Evolutionary conservation across 2,113 vertebrate species (phyloP).

Genomic region (Ictalurus punctatus): DNA sequence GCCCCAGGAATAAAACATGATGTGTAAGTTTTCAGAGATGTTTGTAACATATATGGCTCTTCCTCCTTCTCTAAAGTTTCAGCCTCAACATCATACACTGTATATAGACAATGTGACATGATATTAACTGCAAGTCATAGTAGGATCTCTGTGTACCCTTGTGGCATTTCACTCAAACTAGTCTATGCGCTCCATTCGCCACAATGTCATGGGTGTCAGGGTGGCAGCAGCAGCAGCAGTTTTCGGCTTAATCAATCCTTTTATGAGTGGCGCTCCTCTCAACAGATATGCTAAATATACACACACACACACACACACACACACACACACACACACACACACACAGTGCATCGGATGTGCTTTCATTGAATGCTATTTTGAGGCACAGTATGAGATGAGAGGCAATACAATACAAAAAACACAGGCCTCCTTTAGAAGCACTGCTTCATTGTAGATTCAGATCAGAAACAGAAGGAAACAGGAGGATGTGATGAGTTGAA

Average conservation of each 20-base stretch:
- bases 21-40: background rate
- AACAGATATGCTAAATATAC: conserved; percentile 51
- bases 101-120: background rate
- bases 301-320: conserved; percentile 23
- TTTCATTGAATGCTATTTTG: conserved; percentile 56
- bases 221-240: conserved; percentile 9
- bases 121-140: background rate
- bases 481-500: background rate
- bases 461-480: conserved; percentile 16
- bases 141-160: background rate
- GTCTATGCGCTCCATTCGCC: background rate
- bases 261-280: conserved; percentile 32
- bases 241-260: conserved; percentile 43
- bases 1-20: conserved; percentile 11
- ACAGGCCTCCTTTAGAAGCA: conserved; percentile 17
- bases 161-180: conserved; percentile 6
- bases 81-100: background rate
- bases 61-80: background rate
- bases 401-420: conserved; percentile 51
- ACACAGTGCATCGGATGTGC: conserved; percentile 28
- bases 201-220: conserved; percentile 2
- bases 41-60: background rate
- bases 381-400: conserved; percentile 49
- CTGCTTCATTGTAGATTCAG: conserved; percentile 37
- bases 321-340: conserved; percentile 31